Percentiles rank a stretch among this genome's conserved stretches.
These are phyloP conservation scores for Lasioglossum baleicum DNA, from an alignment of 1,140 invertebrate species.

Conservation along the genomic window DNA sequence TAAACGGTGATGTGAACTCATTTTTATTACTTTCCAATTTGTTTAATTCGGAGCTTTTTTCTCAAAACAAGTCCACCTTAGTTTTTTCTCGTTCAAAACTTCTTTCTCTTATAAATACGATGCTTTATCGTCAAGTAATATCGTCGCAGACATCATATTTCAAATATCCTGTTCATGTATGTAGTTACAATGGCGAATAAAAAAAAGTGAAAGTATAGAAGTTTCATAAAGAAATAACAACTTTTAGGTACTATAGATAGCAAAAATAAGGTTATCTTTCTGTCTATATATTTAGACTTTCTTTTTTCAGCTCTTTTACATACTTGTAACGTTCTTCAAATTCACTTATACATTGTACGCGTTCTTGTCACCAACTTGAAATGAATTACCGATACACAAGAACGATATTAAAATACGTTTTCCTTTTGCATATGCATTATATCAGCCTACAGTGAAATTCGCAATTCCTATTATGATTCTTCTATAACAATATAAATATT, in stretches of 20 bases:
- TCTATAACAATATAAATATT: constrained; percentile 32
- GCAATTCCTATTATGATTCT: background rate
- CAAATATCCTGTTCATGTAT: too few relatives aligned
- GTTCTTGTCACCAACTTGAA: background rate
- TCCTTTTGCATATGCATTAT: background rate
- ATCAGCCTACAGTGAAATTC: background rate
- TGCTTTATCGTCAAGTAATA: background rate
- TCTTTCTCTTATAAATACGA: constrained; percentile 13
- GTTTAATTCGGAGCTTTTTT: background rate
- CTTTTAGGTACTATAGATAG: background rate
- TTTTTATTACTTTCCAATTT: constrained; percentile 22
- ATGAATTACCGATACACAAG: background rate
- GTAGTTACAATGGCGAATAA: background rate
- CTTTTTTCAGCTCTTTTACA: background rate
- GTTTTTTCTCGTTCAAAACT: background rate
- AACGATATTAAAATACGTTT: background rate
- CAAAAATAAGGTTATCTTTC: constrained; percentile 5
- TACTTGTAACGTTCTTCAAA: background rate
- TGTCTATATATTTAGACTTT: background rate
- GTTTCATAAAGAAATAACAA: background rate
- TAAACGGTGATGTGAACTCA: constrained; percentile 59
- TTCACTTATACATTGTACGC: background rate
- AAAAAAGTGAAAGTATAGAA: background rate
- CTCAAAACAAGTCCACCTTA: background rate
- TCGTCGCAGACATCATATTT: background rate